Evolutionary conservation across 2,888 invertebrate genomes (phyloP), one percentile per base, ranked within the genome.

Genomic region (Erebia palarica): DNA sequence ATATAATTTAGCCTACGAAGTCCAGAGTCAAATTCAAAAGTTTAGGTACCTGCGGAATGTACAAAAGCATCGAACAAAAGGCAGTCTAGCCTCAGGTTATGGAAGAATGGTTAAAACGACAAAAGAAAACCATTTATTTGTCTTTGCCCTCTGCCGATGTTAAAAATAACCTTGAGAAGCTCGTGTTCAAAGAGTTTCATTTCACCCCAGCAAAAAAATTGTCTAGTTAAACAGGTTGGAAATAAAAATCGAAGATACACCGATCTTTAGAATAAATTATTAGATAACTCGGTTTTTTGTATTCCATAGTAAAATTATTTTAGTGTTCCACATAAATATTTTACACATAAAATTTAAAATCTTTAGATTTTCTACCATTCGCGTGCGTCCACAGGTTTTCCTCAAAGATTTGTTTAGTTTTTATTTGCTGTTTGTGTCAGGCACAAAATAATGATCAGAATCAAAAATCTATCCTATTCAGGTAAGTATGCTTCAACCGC

Each of bases 91-190:
- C 60, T 68, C 49, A 47, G 61, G 44, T 47, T 47, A 47, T 59
- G 36, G 47, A 49, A 60, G 36, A 60, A 51, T 61, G 60, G 51
- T 61, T 61, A 10, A 53, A 53, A 21, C 21, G 53, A 60, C 58
- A 67, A 67, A 63, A 67, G 49, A 58, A 67, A 68, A 36, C 27
- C 68, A 61, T 53, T 68, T 68, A 60, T 68, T 61, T 61, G 60
- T 61, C 53, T 61, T 49, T 59, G 59, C 68, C 68, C 53, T 61
- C 58, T 59, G 59, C 68, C 68, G 21, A 68, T 61, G 58, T 21
- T 58, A 18, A 61, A 68, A 61, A 68, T 53, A 67, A 59, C 67
- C 60, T 68, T 61, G 51, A 61, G 60, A 47, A 1, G 27, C 59
- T n/a, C 53, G 65, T 14, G 11, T 63, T 65, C 58, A 60, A 67